Evolutionary conservation across 1,140 invertebrate species (phyloP), one percentile per base, ranked within the genome.

Genomic region (Brachionus koreanus): DNA sequence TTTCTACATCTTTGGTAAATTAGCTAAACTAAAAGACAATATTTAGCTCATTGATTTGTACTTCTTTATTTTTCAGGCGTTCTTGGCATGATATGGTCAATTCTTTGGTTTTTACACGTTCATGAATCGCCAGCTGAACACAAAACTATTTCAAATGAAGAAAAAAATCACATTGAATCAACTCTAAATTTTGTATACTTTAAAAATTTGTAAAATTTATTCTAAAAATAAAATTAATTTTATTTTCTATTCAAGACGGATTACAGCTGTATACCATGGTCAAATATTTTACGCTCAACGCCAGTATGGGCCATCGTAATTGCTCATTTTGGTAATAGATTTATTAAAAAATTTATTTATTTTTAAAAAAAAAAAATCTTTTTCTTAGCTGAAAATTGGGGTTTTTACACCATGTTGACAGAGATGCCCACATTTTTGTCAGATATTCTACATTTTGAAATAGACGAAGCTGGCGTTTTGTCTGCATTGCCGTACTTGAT

Each of bases 381-480:
- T 52, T 46, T 49, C 43, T 52, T n/a, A 79, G 92, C 93, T 77
- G 94, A 94, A 83, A 95, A 97, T 83, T 98, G 95, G 90, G 94
- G 94, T 0, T 97, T 95, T 89, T 97, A 97, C 89, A 97, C 94
- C 3, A 92, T 98, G 57, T 91, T 97, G 72, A 95, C 95, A 87
- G 94, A 96, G 86, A 90, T 98, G 79, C 96, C 96, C 7, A 95
- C 93, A 0, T 98, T 96, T 87, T 93, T 98, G 91, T 93, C 95
- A 85, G 92, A 93, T 85, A 93, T 97, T 74, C 89, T 98, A 7
- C 90, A 93, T 84, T 96, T 93, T 85, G 91, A 95, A 85, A 94
- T 97, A 84, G 94, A 95, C 88, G 89, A 92, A 88, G 94, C 95
- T 86, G 94, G 95, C 19, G 89, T 95, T 12, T 88, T 95, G 69